Conservation (phyloP, 2,888 invertebrate species). For the Sisyra terminalis region DNA sequence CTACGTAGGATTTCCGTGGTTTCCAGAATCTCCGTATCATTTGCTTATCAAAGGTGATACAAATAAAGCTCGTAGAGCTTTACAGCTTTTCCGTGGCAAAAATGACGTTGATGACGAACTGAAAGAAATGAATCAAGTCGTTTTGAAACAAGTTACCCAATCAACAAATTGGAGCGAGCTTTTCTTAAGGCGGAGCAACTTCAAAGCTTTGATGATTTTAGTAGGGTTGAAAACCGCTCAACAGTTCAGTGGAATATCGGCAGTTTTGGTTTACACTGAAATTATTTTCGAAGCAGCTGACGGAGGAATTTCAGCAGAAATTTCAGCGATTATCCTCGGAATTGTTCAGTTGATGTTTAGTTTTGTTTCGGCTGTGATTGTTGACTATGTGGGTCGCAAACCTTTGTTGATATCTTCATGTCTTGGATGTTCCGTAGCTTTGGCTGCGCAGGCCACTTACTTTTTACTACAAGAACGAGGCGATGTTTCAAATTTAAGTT, state of each 20-base stretch:
- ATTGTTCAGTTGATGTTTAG: conserved; percentile 19
- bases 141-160: conserved; percentile 30
- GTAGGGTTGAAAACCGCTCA: conserved; percentile 22
- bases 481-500: conserved; percentile 20
- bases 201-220: conserved; percentile 41
- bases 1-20: conserved; percentile 36
- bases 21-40: conserved; percentile 48
- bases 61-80: conserved; percentile 30
- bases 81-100: conserved; percentile 40
- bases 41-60: conserved; percentile 26
- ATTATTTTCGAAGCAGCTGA: conserved; percentile 21
- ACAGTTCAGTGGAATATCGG: conserved; percentile 23
- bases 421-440: conserved; percentile 18
- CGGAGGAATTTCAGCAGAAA: conserved; percentile 18
- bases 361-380: conserved; percentile 16
- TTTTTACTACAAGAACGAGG: conserved; percentile 18
- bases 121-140: conserved; percentile 20
- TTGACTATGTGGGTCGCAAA: conserved; percentile 22
- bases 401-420: conserved; percentile 22
- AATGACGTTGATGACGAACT: conserved; percentile 31
- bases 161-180: conserved; percentile 34
- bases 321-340: conserved; percentile 22
- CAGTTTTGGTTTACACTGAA: conserved; percentile 25
- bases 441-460: conserved; percentile 15
- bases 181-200: conserved; percentile 35